Conservation (phyloP, 2,113 vertebrate genomes). For the Butorides virescens region DNA sequence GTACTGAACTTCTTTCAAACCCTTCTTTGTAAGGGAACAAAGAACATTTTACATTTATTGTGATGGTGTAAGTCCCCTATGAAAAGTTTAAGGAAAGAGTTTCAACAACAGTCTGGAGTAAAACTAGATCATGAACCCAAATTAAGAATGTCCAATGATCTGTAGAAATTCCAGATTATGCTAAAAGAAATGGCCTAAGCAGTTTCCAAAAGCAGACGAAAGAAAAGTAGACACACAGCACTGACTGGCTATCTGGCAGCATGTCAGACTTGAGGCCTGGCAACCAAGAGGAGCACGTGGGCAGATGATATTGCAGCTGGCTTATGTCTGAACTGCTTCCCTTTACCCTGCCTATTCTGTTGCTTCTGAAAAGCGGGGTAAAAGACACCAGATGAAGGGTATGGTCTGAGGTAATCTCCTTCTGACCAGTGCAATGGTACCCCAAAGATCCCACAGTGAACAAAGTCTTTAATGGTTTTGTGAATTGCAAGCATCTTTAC, state of each 20-base stretch:
- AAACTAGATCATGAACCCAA: background rate
- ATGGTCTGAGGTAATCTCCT: background rate
- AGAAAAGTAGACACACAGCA: background rate
- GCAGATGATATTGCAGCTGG: conserved; percentile 56
- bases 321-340: conserved; percentile 59
- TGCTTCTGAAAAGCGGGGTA: conserved; percentile 15
- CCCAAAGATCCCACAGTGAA: background rate
- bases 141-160: background rate
- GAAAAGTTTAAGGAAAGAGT: conserved; percentile 18
- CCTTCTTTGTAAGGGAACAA: conserved; percentile 42
- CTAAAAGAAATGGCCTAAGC: background rate
- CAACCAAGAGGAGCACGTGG: conserved; percentile 26
- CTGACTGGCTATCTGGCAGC: conserved; percentile 26
- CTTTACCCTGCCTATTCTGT: conserved; percentile 39
- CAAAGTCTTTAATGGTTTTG: background rate
- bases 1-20: background rate
- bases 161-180: background rate
- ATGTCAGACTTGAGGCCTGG: conserved; percentile 21
- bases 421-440: background rate
- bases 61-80: background rate
- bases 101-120: background rate
- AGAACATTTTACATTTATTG: background rate
- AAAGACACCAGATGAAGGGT: conserved; percentile 60
- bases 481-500: background rate
- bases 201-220: background rate